phyloP scores from a whole-genome alignment of 2,113 vertebrate genomes.

The Corythornis vintsioides region DNA sequence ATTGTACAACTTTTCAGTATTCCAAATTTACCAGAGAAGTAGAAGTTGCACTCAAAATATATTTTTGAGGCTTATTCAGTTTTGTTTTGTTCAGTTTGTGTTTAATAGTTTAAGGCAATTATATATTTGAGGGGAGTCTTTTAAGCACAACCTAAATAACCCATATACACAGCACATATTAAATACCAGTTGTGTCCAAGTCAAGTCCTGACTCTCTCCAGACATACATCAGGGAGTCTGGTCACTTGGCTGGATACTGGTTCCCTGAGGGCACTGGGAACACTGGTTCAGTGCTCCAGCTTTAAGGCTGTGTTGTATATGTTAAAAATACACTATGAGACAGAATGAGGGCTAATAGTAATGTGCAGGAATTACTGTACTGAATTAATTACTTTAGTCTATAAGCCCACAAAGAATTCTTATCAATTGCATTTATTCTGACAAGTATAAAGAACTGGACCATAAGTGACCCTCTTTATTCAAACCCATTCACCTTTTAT shows the following conservation, averaged over 20 bases:
- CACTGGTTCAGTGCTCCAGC: not conserved
- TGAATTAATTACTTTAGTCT: not conserved
- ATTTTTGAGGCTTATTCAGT: not conserved
- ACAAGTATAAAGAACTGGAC: not conserved
- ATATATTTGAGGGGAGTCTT: not conserved
- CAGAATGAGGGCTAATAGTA: not conserved
- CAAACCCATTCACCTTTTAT: not conserved
- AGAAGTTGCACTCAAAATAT: not conserved
- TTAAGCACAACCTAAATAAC: not conserved
- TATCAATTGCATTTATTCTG: not conserved
- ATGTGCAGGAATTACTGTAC: not conserved
- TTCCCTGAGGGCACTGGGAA: not conserved
- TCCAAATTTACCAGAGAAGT: not conserved
- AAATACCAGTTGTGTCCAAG: not conserved
- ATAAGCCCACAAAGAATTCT: not conserved
- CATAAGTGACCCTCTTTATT: not conserved
- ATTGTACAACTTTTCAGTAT: not conserved
- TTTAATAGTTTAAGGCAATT: not conserved
- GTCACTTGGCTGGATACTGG: not conserved
- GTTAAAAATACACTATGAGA: not conserved
- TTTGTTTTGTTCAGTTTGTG: not conserved
- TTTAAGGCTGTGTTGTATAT: not conserved
- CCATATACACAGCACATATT: accelerated
- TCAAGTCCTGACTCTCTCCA: not conserved
- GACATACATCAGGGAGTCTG: not conserved